Evolutionary conservation across 2,797 vertebrate species (phyloP), one percentile per base, ranked within the genome.

Genomic region (Falco cherrug): DNA sequence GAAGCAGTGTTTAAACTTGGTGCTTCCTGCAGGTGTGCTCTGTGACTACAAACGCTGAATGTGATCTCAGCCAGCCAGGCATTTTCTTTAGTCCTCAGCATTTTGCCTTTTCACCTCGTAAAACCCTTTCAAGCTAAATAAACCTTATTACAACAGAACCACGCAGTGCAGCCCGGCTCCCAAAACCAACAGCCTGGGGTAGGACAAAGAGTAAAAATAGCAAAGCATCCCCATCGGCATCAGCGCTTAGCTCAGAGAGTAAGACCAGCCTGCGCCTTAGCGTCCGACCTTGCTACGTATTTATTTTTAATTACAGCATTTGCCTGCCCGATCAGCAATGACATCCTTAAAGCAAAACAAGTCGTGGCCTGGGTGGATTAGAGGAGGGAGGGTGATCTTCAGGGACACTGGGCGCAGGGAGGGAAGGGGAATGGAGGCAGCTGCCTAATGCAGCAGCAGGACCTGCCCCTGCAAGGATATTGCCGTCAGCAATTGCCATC

Each of bases 101-200:
- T 83, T 82, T 87, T 89, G 85, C 88, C 80, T 97, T 95, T 97
- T 96, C 89, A 75, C 75, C 76, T 95, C 48, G 47, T 87, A 89
- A 97, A 97, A 84, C 69, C 84, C 71, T 79, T 94, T 95, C 67
- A 86, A 80, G 67, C 74, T 91, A 92, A 96, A 95, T 67, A 85
- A 94, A 89, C 80, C 86, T 94, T 59, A 47, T 57, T 74, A 77
- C 74, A 83, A 90, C 53, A 90, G 60, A 88, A 69, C 65, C 26
- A 48, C 5, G 16, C 57, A 26, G 71, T 24, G 43, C 54, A 50
- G 41, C 51, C 73, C 25, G 11, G 33, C 25, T 97, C 85, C 89
- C 79, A 64, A 92, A 97, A 83, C 47, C 90, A 76, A 76, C 89
- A 84, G n/a, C 28, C 5, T 3, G 20, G 47, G 41, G 67, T 68